Evolutionary conservation across 2,113 vertebrate genomes (phyloP).

Genomic region (Actenoides lindsayi): DNA sequence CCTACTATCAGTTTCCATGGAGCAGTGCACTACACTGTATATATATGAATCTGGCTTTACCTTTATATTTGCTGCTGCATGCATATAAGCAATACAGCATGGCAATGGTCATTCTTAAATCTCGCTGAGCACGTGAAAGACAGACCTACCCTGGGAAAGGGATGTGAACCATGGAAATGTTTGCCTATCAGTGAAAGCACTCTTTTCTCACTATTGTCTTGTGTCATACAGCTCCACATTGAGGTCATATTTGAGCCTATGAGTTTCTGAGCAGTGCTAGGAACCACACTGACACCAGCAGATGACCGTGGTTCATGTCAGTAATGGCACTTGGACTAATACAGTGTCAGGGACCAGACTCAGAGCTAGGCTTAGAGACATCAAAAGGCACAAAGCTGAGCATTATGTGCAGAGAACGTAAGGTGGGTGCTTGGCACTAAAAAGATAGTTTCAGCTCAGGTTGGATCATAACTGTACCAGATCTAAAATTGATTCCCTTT

Average conservation of each 20-base stretch:
- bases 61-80: neutral
- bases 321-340: neutral
- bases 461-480: neutral
- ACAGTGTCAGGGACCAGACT: neutral
- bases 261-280: neutral
- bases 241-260: neutral
- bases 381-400: neutral
- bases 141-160: neutral
- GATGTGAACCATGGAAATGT: neutral
- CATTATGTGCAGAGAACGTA: neutral
- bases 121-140: neutral
- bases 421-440: neutral
- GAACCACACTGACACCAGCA: neutral
- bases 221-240: neutral
- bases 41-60: neutral
- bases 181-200: neutral
- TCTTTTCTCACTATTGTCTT: neutral
- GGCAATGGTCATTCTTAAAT: neutral
- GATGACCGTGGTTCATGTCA: neutral
- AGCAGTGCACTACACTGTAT: neutral
- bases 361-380: neutral
- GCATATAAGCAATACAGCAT: neutral
- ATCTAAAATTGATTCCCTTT: neutral
- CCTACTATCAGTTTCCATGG: constrained; percentile 52
- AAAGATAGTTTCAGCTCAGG: neutral